Base-by-base conservation (phyloP, 2,888 invertebrate species). In the Ormyrus thymus region DNA sequence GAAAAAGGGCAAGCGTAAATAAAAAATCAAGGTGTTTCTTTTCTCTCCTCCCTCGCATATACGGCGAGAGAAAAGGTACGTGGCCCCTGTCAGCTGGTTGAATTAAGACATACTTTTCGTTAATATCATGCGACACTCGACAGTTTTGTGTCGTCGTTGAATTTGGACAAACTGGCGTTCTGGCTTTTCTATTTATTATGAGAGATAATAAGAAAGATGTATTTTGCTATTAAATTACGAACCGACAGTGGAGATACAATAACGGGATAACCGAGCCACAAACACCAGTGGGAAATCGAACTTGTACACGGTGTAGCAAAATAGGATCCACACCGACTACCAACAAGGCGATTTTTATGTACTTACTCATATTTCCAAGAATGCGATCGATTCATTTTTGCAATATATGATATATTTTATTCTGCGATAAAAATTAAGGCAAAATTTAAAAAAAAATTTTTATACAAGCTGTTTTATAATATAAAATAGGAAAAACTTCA, bases 41-140 rank as follows among this genome's bases (percentile, higher is more conserved):
- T 59, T 9, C 46, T 72, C 61, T n/a, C 50, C 11, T 72, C 29
- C 29, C 43, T 72, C 72, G 51, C 66, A 48, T 72, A 59, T 68
- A 43, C 62, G 50, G 62, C 61, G 46, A 73, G 29, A 29, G 68
- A 61, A 62, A 73, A 73, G 56, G 66, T 79, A 79, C 79, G 79
- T 79, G 79, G 74, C 69, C 51, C 13, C 72, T 15, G 76, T 79
- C 79, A 79, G 79, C 79, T 79, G 79, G 71, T 72, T 13, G 64
- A 11, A 29, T 53, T 65, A 74, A 70, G 78, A 69, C 78, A 74
- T 69, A 78, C 62, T 78, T 73, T 59, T 58, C 59, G 43, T 73
- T 62, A 76, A 61, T 69, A 76, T 76, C 55, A 15, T 61, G 53
- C 15, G 68, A 48, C 66, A 29, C 51, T 29, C 29, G 29, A 29